Evolutionary conservation across 2,113 vertebrate genomes (phyloP), one percentile per base, ranked within the genome.

Genomic region (Sinocyclocheilus anshuiensis): DNA sequence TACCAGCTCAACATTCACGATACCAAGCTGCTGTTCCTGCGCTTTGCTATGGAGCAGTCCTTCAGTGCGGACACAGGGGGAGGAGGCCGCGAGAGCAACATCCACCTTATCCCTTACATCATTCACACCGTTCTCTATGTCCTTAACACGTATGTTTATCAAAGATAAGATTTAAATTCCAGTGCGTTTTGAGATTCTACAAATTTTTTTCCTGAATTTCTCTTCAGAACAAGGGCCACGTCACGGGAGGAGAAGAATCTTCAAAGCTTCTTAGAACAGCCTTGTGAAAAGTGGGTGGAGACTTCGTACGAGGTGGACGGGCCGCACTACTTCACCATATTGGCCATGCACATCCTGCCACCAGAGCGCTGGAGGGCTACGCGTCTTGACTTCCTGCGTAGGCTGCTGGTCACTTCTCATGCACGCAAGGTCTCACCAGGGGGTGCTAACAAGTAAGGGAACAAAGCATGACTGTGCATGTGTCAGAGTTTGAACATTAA

Each of bases 1-100:
- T 99, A 99, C 95, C 98, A 99, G 91, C 97, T 99, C 81, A 99
- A 99, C 92, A 96, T 99, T 89, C 98, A 99, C 0, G 98, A 99
- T 94, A 98, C 97, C 89, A 99, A 99, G 76, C 96, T 99, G 91
- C 96, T 99, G 0, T 98, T 99, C 90, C 94, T 98, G 75, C 97
- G 98, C 80, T 99, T 99, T 22, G 98, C 98, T 42, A 99, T 96
- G 87, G 98, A 99, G 90, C 98, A 99, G 24, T 99, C 98, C 0
- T 99, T 99, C 95, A 99, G 98, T 0, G 93, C 97, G 0, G 98
- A 99, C 89, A 98, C 97, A 0, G 97, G 97, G 0, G 98, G 98
- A 45, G 98, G 98, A 2, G 98, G 98, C 57, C 94, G 98, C 4
- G 97, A 99, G 94, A 99, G 98, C 96, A 99, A 99, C 95, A 96